Percentiles rank a stretch among this genome's conserved stretches.
These are phyloP conservation scores for Ptiloglossa arizonensis DNA, from an alignment of 1,140 invertebrate species.

Conservation along the genomic window DNA sequence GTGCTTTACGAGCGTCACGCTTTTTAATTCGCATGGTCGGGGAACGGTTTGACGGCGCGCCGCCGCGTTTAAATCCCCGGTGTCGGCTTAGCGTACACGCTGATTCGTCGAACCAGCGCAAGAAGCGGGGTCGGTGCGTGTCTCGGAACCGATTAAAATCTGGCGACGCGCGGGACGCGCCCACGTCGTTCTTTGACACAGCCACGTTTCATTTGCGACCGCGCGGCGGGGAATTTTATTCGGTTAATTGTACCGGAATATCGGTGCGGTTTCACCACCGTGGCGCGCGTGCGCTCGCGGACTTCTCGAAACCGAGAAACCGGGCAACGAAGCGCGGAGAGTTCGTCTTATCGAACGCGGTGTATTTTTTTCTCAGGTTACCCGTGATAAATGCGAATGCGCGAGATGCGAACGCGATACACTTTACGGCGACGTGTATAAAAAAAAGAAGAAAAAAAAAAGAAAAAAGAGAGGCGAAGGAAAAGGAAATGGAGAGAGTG, in stretches of 20 bases:
- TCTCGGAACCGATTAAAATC: neutral
- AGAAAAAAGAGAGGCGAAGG: neutral
- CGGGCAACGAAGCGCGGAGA: neutral
- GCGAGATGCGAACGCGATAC: neutral
- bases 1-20: neutral
- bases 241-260: neutral
- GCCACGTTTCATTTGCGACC: neutral
- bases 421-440: neutral
- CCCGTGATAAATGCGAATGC: neutral
- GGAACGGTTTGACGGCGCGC: neutral
- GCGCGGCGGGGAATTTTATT: neutral
- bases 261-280: neutral
- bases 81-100: too few relatives aligned
- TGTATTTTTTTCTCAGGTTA: slow-evolving; percentile 20
- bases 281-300: neutral
- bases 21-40: neutral
- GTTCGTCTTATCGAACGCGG: slow-evolving; percentile 6
- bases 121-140: neutral
- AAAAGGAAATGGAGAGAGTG: too few relatives aligned
- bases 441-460: too few relatives aligned
- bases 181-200: neutral
- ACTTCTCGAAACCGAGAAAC: neutral
- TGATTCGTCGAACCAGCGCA: too few relatives aligned
- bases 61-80: slow-evolving; percentile 1
- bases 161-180: too few relatives aligned